Evolutionary conservation across 1,140 invertebrate genomes (phyloP), one percentile per base, ranked within the genome.

Genomic region (Tetragnatha versicolor): DNA sequence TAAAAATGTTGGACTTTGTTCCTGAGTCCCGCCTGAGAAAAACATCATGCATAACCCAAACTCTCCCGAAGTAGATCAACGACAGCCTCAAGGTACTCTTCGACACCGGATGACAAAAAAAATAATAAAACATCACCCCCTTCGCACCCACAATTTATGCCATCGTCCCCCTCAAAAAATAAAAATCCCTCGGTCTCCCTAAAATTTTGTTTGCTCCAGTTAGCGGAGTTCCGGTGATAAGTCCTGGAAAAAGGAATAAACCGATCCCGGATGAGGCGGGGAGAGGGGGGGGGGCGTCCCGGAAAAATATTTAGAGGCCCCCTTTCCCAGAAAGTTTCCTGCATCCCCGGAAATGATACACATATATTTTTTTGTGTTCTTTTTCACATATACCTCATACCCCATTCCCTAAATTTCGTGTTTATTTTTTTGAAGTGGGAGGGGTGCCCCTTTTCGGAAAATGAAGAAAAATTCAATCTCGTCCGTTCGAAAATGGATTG

Each of bases 191-290:
- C 22, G 25, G 25, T 14, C 37, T 29, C 37, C 35, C 63, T 66
- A 37, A 66, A 66, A 66, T 45, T 66, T 47, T 66, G 63, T 66
- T 66, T 66, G 63, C 63, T 45, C 60, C 60, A 63, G 60, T 63
- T 63, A 63, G 60, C 37, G 37, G 14, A 37, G 63, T 66, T 66
- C 63, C 63, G 63, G 63, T 42, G 63, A 66, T 66, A 66, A 66
- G 39, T 66, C 29, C 31, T 45, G 25, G 14, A 42, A 37, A 25
- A 58, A 9, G 53, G 53, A 29, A 58, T 47, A 47, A 27, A 66
- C 42, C 29, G n/a, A 10, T 29, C 37, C 63, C 22, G 12, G 37
- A 31, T 5, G 39, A 22, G 17, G 22, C n/a, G 39, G 20, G 33
- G 20, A 35, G 14, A 31, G 25, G 20, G 9, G 20, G 49, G 49